Conservation (phyloP, 2,888 invertebrate genomes). For the Ashinkailepas kermadecensis region DNA sequence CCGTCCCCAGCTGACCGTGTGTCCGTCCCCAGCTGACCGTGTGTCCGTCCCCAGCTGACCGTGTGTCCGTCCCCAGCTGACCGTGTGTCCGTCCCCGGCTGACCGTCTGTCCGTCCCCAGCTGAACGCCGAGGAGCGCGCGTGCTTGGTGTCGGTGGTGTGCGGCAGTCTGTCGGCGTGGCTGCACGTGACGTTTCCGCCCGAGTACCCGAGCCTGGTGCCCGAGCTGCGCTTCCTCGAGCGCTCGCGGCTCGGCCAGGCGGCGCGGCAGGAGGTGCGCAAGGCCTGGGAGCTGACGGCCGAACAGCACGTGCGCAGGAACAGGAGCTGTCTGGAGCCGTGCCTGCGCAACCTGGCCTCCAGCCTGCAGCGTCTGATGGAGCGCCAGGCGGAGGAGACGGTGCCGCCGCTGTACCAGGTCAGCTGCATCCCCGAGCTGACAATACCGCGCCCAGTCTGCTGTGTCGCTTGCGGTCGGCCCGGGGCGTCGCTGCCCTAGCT, state of each 20-base stretch:
- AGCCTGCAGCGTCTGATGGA: slow-evolving; percentile 27
- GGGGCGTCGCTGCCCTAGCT: too few relatives aligned
- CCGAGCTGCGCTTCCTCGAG: slow-evolving; percentile 58
- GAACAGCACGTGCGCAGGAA: slow-evolving; percentile 75
- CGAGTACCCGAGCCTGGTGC: slow-evolving; percentile 61
- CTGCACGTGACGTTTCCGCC: slow-evolving; percentile 62
- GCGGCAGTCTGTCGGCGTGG: slow-evolving; percentile 38
- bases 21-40: neutral
- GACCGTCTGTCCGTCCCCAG: slow-evolving; percentile 37
- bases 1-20: slow-evolving; percentile 47
- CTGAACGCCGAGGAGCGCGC: slow-evolving; percentile 53
- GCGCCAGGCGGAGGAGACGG: slow-evolving; percentile 19
- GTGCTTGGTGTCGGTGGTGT: slow-evolving; percentile 52
- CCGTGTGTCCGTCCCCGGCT: neutral
- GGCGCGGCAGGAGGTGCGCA: slow-evolving; percentile 1
- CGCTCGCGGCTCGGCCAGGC: slow-evolving; percentile 56
- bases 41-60: neutral
- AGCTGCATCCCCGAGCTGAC: too few relatives aligned
- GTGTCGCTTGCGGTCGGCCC: too few relatives aligned
- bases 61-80: neutral
- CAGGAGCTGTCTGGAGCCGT: slow-evolving; percentile 78
- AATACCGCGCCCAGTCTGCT: too few relatives aligned
- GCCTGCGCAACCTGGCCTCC: slow-evolving; percentile 58
- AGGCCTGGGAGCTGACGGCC: slow-evolving; percentile 37
- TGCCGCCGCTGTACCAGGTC: neutral